These are phyloP conservation scores for Centropus unirufus DNA, from an alignment of 2,113 vertebrate genomes.

Conservation along the genomic window DNA sequence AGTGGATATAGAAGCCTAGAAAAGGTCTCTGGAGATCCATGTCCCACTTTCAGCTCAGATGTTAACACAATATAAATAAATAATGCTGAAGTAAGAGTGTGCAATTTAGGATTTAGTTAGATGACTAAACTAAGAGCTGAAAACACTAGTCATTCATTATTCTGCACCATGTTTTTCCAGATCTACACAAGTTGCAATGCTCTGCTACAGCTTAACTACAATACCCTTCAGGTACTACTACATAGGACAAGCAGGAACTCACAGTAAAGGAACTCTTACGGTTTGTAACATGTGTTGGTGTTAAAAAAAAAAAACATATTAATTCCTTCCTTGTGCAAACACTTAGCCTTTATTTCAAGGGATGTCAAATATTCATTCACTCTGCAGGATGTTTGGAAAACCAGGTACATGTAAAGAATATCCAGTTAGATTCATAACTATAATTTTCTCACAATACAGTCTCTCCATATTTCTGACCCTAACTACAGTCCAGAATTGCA, in stretches of 20 bases:
- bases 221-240: background rate
- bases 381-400: background rate
- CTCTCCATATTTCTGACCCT: background rate
- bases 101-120: background rate
- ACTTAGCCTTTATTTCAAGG: background rate
- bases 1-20: background rate
- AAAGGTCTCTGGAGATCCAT: background rate
- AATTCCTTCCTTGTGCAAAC: background rate
- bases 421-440: background rate
- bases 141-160: background rate
- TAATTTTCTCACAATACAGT: background rate
- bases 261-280: background rate
- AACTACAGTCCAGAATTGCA: background rate
- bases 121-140: background rate
- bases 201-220: background rate
- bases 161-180: background rate
- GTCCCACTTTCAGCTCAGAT: background rate
- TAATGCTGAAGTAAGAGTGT: background rate
- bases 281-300: accelerated
- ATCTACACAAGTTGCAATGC: background rate
- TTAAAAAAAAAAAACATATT: background rate
- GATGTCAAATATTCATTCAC: background rate
- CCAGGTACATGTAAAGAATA: background rate
- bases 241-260: background rate
- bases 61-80: background rate